These are phyloP conservation scores for Cyphomyrus discorhynchus DNA, from an alignment of 2,113 vertebrate species.

Conservation along the genomic window DNA sequence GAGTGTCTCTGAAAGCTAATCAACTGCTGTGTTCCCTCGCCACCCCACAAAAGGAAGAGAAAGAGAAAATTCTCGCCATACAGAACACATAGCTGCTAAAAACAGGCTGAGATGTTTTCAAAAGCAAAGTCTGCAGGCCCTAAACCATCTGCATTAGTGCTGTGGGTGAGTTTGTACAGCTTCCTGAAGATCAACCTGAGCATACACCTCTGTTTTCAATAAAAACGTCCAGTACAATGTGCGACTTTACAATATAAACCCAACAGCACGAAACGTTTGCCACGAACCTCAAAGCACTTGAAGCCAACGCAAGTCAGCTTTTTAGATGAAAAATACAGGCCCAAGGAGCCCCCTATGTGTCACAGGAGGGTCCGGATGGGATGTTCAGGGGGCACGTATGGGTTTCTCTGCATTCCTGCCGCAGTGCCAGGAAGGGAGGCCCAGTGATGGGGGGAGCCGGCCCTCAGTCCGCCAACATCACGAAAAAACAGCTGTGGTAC, in stretches of 20 bases:
- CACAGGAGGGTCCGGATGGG: background rate
- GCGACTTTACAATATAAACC: background rate
- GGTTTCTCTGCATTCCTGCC: background rate
- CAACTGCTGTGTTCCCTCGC: conserved; percentile 40
- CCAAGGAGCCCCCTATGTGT: background rate
- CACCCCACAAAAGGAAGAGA: conserved; percentile 33
- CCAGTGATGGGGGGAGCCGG: background rate
- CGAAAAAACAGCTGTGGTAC: background rate
- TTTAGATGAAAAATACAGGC: background rate
- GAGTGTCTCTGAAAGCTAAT: conserved; percentile 49
- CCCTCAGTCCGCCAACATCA: background rate
- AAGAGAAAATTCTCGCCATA: background rate
- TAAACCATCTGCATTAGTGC: background rate
- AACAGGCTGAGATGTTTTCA: conserved; percentile 32
- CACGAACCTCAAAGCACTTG: background rate
- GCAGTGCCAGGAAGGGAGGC: background rate
- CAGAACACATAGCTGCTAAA: conserved; percentile 35
- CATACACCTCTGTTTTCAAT: background rate
- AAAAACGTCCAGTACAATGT: background rate
- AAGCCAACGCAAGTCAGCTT: background rate
- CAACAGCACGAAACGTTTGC: background rate
- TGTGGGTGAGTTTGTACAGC: background rate
- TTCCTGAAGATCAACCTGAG: background rate
- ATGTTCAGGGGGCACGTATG: background rate
- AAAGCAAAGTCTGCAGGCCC: background rate